Evolutionary conservation across 2,113 vertebrate genomes (phyloP), one percentile per base, ranked within the genome.

Genomic region (Hemicordylus capensis): DNA sequence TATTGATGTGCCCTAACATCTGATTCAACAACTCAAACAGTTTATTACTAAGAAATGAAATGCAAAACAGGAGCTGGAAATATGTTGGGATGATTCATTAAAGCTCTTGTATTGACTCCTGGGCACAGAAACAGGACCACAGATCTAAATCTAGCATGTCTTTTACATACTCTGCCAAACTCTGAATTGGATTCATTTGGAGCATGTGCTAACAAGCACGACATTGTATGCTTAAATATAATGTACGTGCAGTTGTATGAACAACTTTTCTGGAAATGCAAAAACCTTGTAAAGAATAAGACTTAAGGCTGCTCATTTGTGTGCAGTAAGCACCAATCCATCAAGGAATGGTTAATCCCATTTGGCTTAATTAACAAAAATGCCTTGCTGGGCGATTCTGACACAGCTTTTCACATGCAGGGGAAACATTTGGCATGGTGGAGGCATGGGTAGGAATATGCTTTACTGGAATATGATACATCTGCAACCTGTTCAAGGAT

Each of bases 261-360:
- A 88, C 12, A 80, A 91, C 58, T 56, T 74, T 83, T 80, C 81
- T 56, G 61, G 64, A 88, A 86, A 24, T 61, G 69, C 81, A 84
- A 89, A 90, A 8, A 80, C 2, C 1, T 72, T 86, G 61, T 34
- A 81, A 28, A 87, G 58, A 90, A 86, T 31, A 56, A 87, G 48
- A 80, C 77, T 87, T 84, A 90, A 91, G 44, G 88, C 83, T 85
- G 88, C 83, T 73, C 94, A 92, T 75, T 91, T 81, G 61, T 76
- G 84, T 39, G 84, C 6, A 84, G 59, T 80, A 93, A 93, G 83
- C 85, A 93, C 20, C 83, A 86, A 85, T 78, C 26, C 1, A 87
- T 80, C 48, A 85, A 89, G 34, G 37, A 87, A 59, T 86, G 66
- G 28, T 88, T 46, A 1, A 1, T 73, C 78, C 48, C 58, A 22